phyloP scores from a whole-genome alignment of 2,888 invertebrate species.

The Ferdinandea cuprea region DNA sequence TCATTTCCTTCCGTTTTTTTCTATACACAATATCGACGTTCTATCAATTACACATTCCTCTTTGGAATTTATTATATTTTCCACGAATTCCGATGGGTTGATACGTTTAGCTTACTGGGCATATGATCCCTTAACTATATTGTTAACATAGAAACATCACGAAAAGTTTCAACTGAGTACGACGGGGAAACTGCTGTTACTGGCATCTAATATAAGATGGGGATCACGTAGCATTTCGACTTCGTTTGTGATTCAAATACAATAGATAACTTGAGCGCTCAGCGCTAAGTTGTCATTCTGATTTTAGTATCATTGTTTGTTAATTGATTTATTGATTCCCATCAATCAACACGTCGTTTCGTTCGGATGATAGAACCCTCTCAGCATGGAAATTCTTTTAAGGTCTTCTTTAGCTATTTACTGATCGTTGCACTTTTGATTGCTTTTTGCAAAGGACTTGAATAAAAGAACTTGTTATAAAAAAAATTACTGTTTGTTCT shows the following conservation, averaged over 20 bases:
- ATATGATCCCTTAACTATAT: neutral
- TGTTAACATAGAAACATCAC: neutral
- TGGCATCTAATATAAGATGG: neutral
- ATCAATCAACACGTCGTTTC: too few species aligned
- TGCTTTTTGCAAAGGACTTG: too few species aligned
- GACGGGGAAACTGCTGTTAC: neutral
- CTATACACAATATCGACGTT: neutral
- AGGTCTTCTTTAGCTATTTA: too few species aligned
- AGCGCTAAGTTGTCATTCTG: slow-evolving; percentile 3
- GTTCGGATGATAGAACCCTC: too few species aligned
- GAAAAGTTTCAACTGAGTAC: too few species aligned
- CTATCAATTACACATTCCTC: slow-evolving; percentile 1
- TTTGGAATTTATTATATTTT: neutral
- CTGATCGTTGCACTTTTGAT: too few species aligned
- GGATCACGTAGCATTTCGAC: neutral
- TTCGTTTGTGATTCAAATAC: neutral
- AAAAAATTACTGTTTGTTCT: too few species aligned
- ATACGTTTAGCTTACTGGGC: neutral
- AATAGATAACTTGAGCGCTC: neutral
- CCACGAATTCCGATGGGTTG: slow-evolving; percentile 1
- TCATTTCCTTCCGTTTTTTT: slow-evolving; percentile 52
- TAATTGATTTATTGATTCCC: neutral
- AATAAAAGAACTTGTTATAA: too few species aligned
- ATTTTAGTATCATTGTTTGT: neutral
- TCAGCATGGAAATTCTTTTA: too few species aligned